A percentile compares a stretch with the other conserved stretches of the same genome.
phyloP scores from a whole-genome alignment of 64 coral and sea anemone species.

The Porites lutea region DNA sequence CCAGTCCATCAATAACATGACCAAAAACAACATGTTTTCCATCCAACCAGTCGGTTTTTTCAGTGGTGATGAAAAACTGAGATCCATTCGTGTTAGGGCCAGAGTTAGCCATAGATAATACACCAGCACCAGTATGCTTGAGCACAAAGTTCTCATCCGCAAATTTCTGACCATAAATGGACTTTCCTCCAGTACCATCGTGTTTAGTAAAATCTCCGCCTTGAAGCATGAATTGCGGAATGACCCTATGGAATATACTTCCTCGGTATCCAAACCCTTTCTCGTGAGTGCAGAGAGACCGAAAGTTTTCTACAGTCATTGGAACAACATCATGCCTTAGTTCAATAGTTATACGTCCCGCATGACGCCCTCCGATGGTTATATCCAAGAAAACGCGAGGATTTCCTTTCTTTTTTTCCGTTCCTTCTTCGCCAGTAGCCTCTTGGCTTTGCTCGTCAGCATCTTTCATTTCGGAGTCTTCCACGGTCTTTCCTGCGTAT shows the following conservation, averaged over 20 bases:
- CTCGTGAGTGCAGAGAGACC: constrained; percentile 94
- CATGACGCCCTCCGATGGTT: constrained; percentile 71
- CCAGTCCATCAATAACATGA: constrained; percentile 93
- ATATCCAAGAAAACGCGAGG: constrained; percentile 94
- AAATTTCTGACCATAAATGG: constrained; percentile 98
- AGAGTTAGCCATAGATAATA: constrained; percentile 97
- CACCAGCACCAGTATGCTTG: constrained; percentile 95
- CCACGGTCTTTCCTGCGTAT: constrained; percentile 86
- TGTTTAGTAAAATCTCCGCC: constrained; percentile 98
- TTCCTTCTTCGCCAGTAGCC: constrained; percentile 31
- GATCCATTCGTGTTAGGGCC: constrained; percentile 98
- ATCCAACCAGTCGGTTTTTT: constrained; percentile 98
- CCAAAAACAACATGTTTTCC: constrained; percentile 99
- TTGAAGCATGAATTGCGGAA: constrained; percentile 97
- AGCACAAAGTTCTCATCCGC: constrained; percentile 99
- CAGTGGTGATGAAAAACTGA: constrained; percentile 98
- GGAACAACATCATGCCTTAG: constrained; percentile 96
- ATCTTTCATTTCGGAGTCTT: constrained; percentile 65
- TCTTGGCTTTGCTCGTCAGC: constrained; percentile 47
- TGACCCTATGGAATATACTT: constrained; percentile 94
- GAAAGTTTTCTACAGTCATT: constrained; percentile 98
- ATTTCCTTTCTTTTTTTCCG: constrained; percentile 80
- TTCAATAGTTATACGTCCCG: constrained; percentile 84
- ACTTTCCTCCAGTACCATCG: constrained; percentile 96
- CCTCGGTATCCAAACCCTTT: constrained; percentile 98